Percentiles rank a stretch among this genome's conserved stretches.
Evolutionary conservation across 2,797 vertebrate genomes (phyloP).

Genomic region (Odontamblyopus rebecca): DNA sequence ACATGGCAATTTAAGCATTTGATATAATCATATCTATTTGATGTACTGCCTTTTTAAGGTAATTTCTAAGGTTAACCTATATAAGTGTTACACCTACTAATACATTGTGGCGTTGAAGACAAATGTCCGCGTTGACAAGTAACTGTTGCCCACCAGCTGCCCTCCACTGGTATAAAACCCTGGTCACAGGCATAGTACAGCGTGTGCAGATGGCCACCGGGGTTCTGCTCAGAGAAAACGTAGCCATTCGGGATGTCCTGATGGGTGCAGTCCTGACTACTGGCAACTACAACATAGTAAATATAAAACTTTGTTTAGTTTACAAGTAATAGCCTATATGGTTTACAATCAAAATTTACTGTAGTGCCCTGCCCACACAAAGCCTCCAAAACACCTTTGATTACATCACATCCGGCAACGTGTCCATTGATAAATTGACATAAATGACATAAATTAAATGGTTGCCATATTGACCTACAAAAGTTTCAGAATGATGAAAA

Average conservation of each 20-base stretch:
- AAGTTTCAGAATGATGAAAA: too few species aligned
- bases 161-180: conserved; percentile 37
- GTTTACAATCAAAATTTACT: too few species aligned
- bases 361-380: too few species aligned
- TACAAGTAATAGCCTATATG: background rate
- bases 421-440: too few species aligned
- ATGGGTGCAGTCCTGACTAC: background rate
- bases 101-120: conserved; percentile 46
- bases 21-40: too few species aligned
- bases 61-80: background rate
- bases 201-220: accelerated
- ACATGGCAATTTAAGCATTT: too few species aligned
- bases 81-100: conserved; percentile 41
- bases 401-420: too few species aligned
- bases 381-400: too few species aligned
- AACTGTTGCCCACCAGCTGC: conserved; percentile 57
- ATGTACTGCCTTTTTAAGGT: too few species aligned
- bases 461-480: too few species aligned
- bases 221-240: background rate
- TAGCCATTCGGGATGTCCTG: conserved; percentile 28
- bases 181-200: conserved; percentile 49
- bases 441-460: too few species aligned
- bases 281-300: conserved; percentile 23
- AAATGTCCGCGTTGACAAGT: conserved; percentile 43
- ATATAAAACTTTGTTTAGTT: background rate